Evolutionary conservation across 2,888 invertebrate genomes (phyloP).

Genomic region (Automeris io): DNA sequence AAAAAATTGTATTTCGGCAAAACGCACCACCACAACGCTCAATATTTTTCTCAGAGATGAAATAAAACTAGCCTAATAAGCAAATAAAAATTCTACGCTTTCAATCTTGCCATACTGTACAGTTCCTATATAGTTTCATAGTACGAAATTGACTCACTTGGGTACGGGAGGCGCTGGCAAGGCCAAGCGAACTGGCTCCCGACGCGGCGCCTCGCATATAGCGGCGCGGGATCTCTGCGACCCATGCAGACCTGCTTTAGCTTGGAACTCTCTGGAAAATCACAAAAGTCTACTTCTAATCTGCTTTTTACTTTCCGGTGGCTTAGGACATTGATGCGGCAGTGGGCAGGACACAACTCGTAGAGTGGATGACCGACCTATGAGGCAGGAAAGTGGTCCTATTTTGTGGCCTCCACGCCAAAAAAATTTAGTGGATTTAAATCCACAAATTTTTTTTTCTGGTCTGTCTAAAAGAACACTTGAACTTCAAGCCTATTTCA

Average conservation of each 20-base stretch:
- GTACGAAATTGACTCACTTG: constrained; percentile 18
- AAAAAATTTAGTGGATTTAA: too few relatives aligned
- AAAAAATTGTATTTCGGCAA: too few relatives aligned
- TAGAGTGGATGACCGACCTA: too few relatives aligned
- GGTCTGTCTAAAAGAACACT: too few relatives aligned
- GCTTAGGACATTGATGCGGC: too few relatives aligned
- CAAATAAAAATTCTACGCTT: background rate
- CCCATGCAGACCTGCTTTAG: constrained; percentile 30
- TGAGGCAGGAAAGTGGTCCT: too few relatives aligned
- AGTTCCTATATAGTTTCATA: background rate
- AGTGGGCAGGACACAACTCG: too few relatives aligned
- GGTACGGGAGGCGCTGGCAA: constrained; percentile 26
- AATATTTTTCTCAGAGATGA: background rate
- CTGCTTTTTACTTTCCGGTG: too few relatives aligned
- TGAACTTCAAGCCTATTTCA: too few relatives aligned
- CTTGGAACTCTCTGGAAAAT: constrained; percentile 56
- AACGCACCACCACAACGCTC: background rate
- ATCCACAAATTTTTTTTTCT: too few relatives aligned
- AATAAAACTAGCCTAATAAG: background rate
- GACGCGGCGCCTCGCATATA: constrained; percentile 15
- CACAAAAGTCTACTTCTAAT: too few relatives aligned
- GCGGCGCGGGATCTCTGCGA: constrained; percentile 12
- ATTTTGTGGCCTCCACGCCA: too few relatives aligned
- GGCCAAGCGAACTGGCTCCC: constrained; percentile 21
- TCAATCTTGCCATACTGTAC: background rate